Percentiles rank a stretch among this genome's conserved stretches.
These are phyloP conservation scores for Merluccius polli DNA, from an alignment of 2,797 vertebrate species.

Conservation along the genomic window DNA sequence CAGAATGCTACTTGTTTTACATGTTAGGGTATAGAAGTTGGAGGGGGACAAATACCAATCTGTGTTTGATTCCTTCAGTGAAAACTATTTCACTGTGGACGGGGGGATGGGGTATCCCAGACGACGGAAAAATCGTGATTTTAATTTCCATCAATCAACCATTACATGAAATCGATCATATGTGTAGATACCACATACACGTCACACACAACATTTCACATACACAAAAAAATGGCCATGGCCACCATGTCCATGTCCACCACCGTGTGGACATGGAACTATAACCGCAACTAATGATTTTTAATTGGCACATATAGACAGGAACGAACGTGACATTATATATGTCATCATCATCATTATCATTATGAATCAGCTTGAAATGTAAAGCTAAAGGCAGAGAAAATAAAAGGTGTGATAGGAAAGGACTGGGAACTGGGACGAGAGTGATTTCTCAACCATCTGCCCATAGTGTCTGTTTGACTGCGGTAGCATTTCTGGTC, in stretches of 20 bases:
- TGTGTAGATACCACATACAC: not conserved
- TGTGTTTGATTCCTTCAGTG: not conserved
- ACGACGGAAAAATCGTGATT: no score
- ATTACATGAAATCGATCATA: not conserved
- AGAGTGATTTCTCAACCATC: constrained; percentile 43
- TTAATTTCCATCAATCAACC: no score
- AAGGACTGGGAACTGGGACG: not conserved
- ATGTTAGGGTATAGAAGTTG: not conserved
- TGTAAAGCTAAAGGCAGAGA: constrained; percentile 14
- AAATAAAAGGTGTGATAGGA: constrained; percentile 10
- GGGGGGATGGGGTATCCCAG: no score
- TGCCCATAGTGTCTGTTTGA: constrained; percentile 30
- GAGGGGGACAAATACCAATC: not conserved
- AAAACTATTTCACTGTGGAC: not conserved
- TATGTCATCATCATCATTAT: not conserved
- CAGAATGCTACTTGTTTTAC: not conserved
- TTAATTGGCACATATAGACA: not conserved
- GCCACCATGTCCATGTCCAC: no score
- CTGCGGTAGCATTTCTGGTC: constrained; percentile 24
- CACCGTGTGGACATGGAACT: not conserved
- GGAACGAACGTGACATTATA: not conserved
- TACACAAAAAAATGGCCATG: not conserved
- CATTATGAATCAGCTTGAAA: not conserved
- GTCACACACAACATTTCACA: not conserved
- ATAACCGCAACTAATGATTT: not conserved